Conservation (phyloP, 2,113 vertebrate species). For the Ptyas mucosa region DNA sequence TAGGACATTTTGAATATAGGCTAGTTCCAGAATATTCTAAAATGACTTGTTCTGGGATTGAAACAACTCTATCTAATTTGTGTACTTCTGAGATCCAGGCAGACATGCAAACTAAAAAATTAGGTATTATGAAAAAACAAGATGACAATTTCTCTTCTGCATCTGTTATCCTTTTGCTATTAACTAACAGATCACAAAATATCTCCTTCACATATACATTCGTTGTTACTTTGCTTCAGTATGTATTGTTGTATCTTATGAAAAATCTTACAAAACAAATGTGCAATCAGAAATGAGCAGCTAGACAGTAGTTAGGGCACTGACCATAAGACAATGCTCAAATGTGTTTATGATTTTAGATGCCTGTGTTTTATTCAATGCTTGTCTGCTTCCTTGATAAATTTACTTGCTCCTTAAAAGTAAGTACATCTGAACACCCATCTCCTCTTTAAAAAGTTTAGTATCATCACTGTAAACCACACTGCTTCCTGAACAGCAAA, state of each 20-base stretch:
- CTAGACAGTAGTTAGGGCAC: background rate
- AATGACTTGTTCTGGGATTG: background rate
- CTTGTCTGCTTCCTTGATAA: background rate
- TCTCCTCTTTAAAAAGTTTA: slow-evolving; percentile 59
- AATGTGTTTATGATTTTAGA: background rate
- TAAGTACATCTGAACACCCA: slow-evolving; percentile 46
- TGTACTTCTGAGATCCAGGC: background rate
- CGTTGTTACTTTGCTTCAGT: slow-evolving; percentile 77
- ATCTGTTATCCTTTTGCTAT: slow-evolving; percentile 62
- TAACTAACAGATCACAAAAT: slow-evolving; percentile 69
- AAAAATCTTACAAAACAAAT: slow-evolving; percentile 73
- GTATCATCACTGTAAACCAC: slow-evolving; percentile 62
- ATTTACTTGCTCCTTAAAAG: slow-evolving; percentile 60
- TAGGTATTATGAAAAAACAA: slow-evolving; percentile 33
- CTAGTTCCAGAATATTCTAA: background rate
- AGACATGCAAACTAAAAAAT: background rate
- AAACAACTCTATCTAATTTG: background rate
- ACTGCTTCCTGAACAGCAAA: slow-evolving; percentile 68
- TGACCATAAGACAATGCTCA: background rate
- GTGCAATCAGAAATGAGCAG: slow-evolving; percentile 28
- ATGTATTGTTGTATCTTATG: slow-evolving; percentile 73
- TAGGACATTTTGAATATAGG: background rate
- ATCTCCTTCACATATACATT: slow-evolving; percentile 74
- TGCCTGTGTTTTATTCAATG: background rate
- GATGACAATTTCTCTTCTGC: slow-evolving; percentile 51